A percentile compares a stretch with the other conserved stretches of the same genome.
Conservation (phyloP, 2,888 invertebrate genomes). For the Xestia xanthographa region DNA sequence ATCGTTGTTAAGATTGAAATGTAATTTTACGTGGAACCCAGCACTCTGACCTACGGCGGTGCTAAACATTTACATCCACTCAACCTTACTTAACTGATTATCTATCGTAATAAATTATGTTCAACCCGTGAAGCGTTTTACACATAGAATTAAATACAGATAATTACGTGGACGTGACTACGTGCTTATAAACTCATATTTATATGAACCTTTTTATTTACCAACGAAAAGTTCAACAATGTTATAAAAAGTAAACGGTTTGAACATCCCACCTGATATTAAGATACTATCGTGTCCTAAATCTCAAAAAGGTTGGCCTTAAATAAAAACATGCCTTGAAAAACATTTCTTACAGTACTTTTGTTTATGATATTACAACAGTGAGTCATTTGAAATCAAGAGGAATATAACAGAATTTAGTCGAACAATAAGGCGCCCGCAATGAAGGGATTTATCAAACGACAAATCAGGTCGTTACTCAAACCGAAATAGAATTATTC, state of each 20-base stretch:
- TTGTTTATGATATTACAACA: constrained; percentile 21
- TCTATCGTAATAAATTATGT: constrained; percentile 64
- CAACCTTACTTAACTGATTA: constrained; percentile 64
- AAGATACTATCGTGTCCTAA: constrained; percentile 59
- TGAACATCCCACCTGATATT: constrained; percentile 58
- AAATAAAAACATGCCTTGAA: constrained; percentile 44
- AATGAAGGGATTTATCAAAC: constrained; percentile 51
- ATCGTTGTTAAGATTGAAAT: constrained; percentile 80
- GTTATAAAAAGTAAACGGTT: constrained; percentile 55
- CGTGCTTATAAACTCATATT: constrained; percentile 58
- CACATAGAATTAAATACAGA: constrained; percentile 59
- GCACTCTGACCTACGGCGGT: constrained; percentile 74
- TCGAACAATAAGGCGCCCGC: constrained; percentile 47
- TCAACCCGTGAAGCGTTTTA: constrained; percentile 55
- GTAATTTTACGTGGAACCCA: constrained; percentile 81
- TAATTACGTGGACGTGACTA: constrained; percentile 54
- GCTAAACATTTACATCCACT: constrained; percentile 71
- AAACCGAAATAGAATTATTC: constrained; percentile 61
- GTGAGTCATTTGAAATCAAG: constrained; percentile 43
- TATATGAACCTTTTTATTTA: constrained; percentile 53
- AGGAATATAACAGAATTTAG: constrained; percentile 32
- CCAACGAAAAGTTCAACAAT: constrained; percentile 46
- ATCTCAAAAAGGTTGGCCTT: constrained; percentile 49
- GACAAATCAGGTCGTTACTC: constrained; percentile 56
- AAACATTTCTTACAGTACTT: constrained; percentile 45